Conservation (phyloP, 64 coral and sea anemone genomes). For the Catalaphyllia jardinei region DNA sequence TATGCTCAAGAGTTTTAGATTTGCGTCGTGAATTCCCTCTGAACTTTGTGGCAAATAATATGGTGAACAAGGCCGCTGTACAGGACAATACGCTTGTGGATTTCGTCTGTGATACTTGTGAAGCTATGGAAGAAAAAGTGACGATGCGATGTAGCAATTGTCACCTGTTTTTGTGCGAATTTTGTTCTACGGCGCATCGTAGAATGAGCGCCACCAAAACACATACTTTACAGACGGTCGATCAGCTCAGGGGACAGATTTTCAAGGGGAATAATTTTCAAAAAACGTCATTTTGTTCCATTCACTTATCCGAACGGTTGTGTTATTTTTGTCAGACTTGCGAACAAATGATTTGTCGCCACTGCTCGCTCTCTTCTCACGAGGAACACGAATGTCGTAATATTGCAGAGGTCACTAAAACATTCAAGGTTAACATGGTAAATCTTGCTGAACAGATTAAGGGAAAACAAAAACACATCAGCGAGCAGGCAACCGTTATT, state of each 20-base stretch:
- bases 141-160: constrained; percentile 67
- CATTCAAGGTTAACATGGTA: constrained; percentile 49
- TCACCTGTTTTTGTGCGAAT: constrained; percentile 56
- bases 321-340: constrained; percentile 63
- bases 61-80: constrained; percentile 62
- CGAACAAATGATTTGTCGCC: constrained; percentile 35
- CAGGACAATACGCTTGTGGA: neutral
- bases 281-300: constrained; percentile 45
- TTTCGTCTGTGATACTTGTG: constrained; percentile 68
- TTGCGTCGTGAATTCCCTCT: constrained; percentile 57
- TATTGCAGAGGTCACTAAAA: constrained; percentile 13
- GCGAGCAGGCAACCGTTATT: neutral
- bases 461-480: constrained; percentile 26
- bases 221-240: constrained; percentile 48
- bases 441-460: constrained; percentile 51
- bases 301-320: constrained; percentile 49
- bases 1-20: constrained; percentile 47
- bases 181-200: constrained; percentile 71
- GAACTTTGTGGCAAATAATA: constrained; percentile 71
- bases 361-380: constrained; percentile 31
- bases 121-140: constrained; percentile 47
- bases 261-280: neutral
- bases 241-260: constrained; percentile 45
- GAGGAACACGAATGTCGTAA: constrained; percentile 25
- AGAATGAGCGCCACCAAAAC: constrained; percentile 71